Percentiles rank a stretch among this genome's conserved stretches.
Conservation (phyloP, 2,888 invertebrate species). For the Lochmaea capreae region DNA sequence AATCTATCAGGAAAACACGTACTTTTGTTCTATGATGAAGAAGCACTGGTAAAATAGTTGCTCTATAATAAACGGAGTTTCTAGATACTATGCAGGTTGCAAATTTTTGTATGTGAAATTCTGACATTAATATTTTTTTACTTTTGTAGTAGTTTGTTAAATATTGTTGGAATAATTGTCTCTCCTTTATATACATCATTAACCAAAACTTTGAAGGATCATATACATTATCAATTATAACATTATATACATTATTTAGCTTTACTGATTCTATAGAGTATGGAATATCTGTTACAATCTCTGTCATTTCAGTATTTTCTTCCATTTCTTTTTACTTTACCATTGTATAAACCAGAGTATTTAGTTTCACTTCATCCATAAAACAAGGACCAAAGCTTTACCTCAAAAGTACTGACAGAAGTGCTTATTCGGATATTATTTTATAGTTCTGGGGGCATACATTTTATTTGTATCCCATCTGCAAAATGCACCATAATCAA, state of each 20-base stretch:
- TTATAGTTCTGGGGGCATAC: no score
- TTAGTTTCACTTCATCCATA: no score
- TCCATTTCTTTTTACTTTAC: background rate
- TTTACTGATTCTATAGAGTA: conserved; percentile 23
- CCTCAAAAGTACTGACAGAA: no score
- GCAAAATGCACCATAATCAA: no score
- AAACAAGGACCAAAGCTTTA: no score
- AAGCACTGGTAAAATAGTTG: conserved; percentile 30
- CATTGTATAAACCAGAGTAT: no score
- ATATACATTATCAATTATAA: conserved; percentile 35
- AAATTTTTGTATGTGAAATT: conserved; percentile 16
- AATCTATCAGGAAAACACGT: conserved; percentile 39
- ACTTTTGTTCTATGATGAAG: conserved; percentile 26
- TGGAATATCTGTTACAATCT: conserved; percentile 12
- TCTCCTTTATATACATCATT: conserved; percentile 29
- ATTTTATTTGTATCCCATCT: no score
- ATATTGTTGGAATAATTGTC: conserved; percentile 33
- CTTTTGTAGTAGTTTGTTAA: conserved; percentile 32
- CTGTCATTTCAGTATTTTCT: background rate
- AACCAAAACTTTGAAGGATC: conserved; percentile 43
- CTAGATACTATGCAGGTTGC: conserved; percentile 21
- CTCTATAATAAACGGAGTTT: conserved; percentile 26
- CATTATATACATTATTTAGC: conserved; percentile 23
- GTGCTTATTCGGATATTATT: no score
- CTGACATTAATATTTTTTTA: conserved; percentile 5